Conservation (phyloP, 2,113 vertebrate genomes). For the Beaufortia kweichowensis region DNA sequence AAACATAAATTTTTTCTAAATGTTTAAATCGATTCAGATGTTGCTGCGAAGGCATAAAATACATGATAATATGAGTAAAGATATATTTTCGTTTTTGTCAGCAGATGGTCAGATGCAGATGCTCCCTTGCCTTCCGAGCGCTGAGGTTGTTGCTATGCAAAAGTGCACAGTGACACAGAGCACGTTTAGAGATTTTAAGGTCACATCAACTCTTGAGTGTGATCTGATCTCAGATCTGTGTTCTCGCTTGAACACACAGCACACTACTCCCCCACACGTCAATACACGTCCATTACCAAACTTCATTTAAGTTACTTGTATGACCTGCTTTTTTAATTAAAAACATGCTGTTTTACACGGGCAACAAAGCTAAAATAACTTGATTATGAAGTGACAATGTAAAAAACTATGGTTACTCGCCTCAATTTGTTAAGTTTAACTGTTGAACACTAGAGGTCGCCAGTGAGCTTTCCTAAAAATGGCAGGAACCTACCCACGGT, state of each 20-base stretch:
- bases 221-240: not conserved
- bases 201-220: constrained; percentile 19
- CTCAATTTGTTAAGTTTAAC: not conserved
- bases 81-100: constrained; percentile 29
- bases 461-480: constrained; percentile 16
- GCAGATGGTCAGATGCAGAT: constrained; percentile 1
- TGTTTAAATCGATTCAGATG: not conserved
- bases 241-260: not conserved
- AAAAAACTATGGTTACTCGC: not conserved
- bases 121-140: constrained; percentile 29
- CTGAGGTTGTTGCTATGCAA: constrained; percentile 57
- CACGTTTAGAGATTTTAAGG: constrained; percentile 30
- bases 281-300: not conserved
- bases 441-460: constrained; percentile 34
- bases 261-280: not conserved
- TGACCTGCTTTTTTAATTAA: not conserved
- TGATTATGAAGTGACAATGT: not conserved
- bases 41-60: not conserved
- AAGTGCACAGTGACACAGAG: constrained; percentile 26
- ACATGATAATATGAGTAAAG: not conserved
- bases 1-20: not conserved
- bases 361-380: not conserved
- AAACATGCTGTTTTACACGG: not conserved
- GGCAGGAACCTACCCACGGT: not conserved
- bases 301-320: not conserved